Conservation (phyloP, 2,888 invertebrate genomes). For the Oscheius sp. region DNA sequence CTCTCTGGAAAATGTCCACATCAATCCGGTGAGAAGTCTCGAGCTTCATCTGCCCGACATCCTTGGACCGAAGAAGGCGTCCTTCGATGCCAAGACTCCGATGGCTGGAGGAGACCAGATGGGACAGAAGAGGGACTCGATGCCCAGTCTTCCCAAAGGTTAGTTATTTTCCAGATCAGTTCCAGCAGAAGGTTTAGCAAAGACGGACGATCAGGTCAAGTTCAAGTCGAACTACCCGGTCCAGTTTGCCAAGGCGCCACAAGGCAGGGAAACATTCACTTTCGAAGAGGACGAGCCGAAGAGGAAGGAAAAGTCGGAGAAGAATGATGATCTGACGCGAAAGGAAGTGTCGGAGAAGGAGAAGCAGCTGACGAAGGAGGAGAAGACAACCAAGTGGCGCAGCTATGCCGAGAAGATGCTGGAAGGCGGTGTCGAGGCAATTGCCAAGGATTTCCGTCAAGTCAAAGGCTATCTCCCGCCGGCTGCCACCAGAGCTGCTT, state of each 20-base stretch:
- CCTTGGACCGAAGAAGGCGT: neutral
- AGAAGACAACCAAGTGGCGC: conserved; percentile 17
- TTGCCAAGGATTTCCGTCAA: conserved; percentile 17
- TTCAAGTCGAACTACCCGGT: neutral
- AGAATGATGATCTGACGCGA: neutral
- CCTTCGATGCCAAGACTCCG: neutral
- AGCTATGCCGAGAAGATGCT: conserved; percentile 14
- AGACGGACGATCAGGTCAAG: neutral
- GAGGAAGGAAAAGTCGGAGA: neutral
- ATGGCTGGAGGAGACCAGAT: neutral
- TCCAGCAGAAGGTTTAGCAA: neutral
- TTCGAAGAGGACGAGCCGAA: neutral
- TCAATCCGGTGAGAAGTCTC: neutral
- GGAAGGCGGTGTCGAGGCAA: conserved; percentile 1
- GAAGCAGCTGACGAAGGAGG: conserved; percentile 3
- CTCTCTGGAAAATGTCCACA: neutral
- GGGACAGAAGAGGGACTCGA: neutral
- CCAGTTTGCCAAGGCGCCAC: too few relatives aligned
- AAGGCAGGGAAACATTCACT: too few relatives aligned
- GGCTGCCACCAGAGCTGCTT: conserved; percentile 29
- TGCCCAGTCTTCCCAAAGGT: neutral
- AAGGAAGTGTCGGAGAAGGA: neutral
- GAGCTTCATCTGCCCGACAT: neutral
- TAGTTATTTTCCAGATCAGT: too few relatives aligned
- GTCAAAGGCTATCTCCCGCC: conserved; percentile 25